A percentile compares a stretch with the other conserved stretches of the same genome.
phyloP scores from a whole-genome alignment of 2,113 vertebrate genomes.

The Prunella himalayana region DNA sequence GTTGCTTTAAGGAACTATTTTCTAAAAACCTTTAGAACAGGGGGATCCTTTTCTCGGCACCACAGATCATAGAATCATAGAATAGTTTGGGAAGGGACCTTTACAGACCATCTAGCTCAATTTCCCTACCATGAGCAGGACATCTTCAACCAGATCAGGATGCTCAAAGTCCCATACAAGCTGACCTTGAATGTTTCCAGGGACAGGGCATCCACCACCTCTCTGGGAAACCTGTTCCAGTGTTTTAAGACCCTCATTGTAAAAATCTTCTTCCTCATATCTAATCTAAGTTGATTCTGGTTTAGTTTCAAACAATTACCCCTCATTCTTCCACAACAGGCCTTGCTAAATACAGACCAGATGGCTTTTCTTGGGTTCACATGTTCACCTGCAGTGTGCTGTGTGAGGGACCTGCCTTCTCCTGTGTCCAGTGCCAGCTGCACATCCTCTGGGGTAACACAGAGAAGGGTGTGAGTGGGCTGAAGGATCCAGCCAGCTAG shows the following conservation, averaged over 20 bases:
- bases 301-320: background rate
- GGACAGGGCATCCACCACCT: background rate
- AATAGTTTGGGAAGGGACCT: background rate
- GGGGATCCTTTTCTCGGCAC: background rate
- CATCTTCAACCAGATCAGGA: background rate
- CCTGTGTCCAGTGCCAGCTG: background rate
- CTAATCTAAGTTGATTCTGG: background rate
- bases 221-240: accelerated
- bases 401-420: background rate
- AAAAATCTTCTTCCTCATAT: background rate
- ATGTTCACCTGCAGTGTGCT: background rate
- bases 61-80: background rate
- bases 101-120: background rate
- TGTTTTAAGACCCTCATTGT: background rate
- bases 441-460: background rate
- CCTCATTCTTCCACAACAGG: background rate
- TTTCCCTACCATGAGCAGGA: background rate
- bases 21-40: background rate
- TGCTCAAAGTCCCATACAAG: background rate
- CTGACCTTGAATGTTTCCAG: background rate
- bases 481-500: background rate
- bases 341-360: background rate
- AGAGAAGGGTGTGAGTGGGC: background rate
- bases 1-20: background rate
- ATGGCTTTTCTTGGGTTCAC: background rate